Evolutionary conservation across 2,888 invertebrate genomes (phyloP).

Genomic region (Drosophila incognita): DNA sequence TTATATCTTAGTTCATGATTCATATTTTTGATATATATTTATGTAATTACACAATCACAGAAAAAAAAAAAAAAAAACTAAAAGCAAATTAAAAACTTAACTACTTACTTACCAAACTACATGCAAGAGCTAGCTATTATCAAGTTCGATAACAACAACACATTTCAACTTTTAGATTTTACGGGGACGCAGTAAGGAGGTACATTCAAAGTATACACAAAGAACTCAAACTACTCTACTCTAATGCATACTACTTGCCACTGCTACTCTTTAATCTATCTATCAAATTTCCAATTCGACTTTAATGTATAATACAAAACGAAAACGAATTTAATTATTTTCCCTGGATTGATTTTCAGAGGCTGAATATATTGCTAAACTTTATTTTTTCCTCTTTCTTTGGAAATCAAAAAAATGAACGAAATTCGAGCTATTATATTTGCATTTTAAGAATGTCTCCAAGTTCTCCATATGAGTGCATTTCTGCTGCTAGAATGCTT

Average conservation of each 20-base stretch:
- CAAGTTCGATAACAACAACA: conserved; percentile 76
- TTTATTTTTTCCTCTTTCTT: conserved; percentile 21
- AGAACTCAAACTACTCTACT: conserved; percentile 74
- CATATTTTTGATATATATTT: conserved; percentile 14
- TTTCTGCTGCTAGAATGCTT: conserved; percentile 50
- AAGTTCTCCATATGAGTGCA: conserved; percentile 40
- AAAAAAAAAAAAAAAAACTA: conserved; percentile 6
- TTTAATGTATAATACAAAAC: conserved; percentile 14
- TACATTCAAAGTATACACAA: conserved; percentile 83
- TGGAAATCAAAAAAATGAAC: background rate
- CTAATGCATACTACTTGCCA: conserved; percentile 70
- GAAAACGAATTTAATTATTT: conserved; percentile 24
- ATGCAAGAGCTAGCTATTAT: conserved; percentile 50
- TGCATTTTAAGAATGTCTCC: conserved; percentile 63
- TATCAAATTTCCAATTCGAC: conserved; percentile 36
- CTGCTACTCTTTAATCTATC: conserved; percentile 62
- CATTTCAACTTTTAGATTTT: conserved; percentile 84
- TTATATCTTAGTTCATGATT: conserved; percentile 45
- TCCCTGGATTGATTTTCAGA: conserved; percentile 52
- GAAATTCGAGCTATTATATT: conserved; percentile 43
- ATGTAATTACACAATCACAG: conserved; percentile 28
- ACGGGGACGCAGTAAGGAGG: conserved; percentile 86
- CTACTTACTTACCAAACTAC: conserved; percentile 53
- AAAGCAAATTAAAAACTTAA: conserved; percentile 17
- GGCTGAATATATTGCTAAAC: conserved; percentile 60